Base-by-base conservation (phyloP, 2,888 invertebrate genomes). In the Caenorhabditis drosophilae region DNA sequence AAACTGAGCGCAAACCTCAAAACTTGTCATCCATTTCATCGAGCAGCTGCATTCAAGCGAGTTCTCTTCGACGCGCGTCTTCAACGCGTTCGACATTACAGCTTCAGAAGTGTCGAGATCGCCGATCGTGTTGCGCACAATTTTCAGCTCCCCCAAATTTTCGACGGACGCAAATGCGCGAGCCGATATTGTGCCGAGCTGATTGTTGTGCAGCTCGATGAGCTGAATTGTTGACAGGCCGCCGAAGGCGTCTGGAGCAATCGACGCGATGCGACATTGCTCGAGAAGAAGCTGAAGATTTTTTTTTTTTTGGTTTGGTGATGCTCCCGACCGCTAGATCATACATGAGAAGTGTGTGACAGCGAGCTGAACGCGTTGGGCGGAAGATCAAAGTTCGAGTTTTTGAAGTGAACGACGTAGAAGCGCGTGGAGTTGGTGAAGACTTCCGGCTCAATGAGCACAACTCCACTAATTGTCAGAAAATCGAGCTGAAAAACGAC, bases 401-500 rank as follows among this genome's bases (percentile, higher is more conserved):
- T 66, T 26, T 64, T 62, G 38, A 73, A 45, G 48, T 70, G 64
- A 18, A 73, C 53, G 20, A 67, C 63, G 44, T 73, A 64, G 46
- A 73, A 70, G 18, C 73, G 42, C 0, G 66, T 73, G 3, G 73
- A 73, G 31, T 73, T 73, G 23, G 56, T 66, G 58, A 73, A 73
- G 7, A 70, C 53, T 40, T 73, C 69, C 3, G 73, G 73, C 44
- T 73, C 73, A 27, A 68, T 60, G 18, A 67, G 52, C 40, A 62
- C 49, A 9, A 73, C 57, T 16, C 73, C 73, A 2, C 62, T 55
- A n/a, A 73, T 38, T 26, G 68, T 68, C 15, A 72, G 60, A 38
- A 72, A 72, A 31, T 72, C 72, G 34, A 72, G 54, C 61, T 72
- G 73, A 49, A n/a, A n/a, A n/a, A n/a, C n/a, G n/a, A n/a, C n/a